phyloP scores from a whole-genome alignment of 2,888 invertebrate species.

The Chrysolina haemoptera region DNA sequence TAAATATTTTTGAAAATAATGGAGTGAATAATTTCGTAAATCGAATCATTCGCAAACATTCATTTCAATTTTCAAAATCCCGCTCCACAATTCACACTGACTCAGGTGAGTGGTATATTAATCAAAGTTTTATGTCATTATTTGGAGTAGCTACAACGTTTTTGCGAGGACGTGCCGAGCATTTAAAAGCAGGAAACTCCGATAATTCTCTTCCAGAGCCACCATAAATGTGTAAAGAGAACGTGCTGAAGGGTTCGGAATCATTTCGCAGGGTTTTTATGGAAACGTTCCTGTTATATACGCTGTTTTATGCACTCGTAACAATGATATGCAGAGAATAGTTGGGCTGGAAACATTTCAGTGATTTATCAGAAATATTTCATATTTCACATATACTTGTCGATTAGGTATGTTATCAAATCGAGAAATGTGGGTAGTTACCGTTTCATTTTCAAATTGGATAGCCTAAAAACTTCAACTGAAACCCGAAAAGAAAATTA shows the following conservation, averaged over 20 bases:
- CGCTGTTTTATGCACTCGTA: too few species aligned
- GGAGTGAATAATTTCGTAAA: too few species aligned
- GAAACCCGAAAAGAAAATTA: too few species aligned
- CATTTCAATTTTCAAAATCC: too few species aligned
- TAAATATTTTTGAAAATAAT: too few species aligned
- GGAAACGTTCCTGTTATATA: neutral
- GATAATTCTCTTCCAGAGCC: neutral
- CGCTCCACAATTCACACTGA: neutral
- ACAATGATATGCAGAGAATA: neutral
- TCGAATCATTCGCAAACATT: too few species aligned
- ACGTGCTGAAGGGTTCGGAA: neutral
- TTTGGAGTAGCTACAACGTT: conserved; percentile 3
- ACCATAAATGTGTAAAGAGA: neutral
- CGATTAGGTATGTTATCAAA: conserved; percentile 6
- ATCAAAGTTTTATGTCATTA: conserved; percentile 4
- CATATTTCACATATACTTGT: neutral
- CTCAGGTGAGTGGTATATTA: neutral
- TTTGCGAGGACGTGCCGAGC: neutral
- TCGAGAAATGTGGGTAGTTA: too few species aligned
- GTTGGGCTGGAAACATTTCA: neutral
- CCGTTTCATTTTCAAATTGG: too few species aligned
- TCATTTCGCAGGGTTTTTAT: neutral
- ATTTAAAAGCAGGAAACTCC: neutral
- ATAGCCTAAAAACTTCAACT: too few species aligned
- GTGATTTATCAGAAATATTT: neutral